phyloP scores from a whole-genome alignment of 2,113 vertebrate species.

The Serilophus lunatus region DNA sequence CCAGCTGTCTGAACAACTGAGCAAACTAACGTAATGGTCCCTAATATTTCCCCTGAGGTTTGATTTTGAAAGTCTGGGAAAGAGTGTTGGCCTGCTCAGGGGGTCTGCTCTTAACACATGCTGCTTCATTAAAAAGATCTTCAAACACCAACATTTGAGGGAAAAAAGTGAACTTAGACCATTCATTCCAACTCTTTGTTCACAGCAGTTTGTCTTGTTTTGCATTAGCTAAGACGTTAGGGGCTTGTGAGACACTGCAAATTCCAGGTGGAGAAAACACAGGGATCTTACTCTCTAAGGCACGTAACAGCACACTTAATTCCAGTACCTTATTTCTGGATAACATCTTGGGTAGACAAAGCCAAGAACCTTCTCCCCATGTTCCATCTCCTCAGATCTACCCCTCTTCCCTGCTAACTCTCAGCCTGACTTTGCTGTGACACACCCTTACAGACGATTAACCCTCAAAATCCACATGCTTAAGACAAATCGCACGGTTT shows the following conservation, averaged over 20 bases:
- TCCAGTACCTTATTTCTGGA: not conserved
- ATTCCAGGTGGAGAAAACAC: not conserved
- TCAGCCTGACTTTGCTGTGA: not conserved
- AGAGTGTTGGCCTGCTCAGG: not conserved
- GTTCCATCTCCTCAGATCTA: not conserved
- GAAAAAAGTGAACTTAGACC: not conserved
- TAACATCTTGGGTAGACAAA: not conserved
- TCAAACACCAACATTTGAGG: not conserved
- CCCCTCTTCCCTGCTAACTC: not conserved
- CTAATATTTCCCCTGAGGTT: not conserved
- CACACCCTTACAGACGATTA: not conserved
- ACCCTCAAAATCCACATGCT: not conserved
- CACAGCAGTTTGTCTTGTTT: constrained; percentile 17
- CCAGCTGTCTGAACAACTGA: constrained; percentile 67
- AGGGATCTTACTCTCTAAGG: not conserved
- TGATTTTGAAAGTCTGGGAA: not conserved
- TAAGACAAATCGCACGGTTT: not conserved
- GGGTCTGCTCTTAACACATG: not conserved
- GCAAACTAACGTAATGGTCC: constrained; percentile 33
- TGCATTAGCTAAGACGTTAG: not conserved
- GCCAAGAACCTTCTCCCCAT: not conserved
- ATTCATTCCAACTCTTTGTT: not conserved
- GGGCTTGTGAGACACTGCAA: not conserved
- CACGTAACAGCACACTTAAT: not conserved
- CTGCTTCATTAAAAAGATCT: not conserved